A percentile compares a stretch with the other conserved stretches of the same genome.
Evolutionary conservation across 2,797 vertebrate species (phyloP).

Genomic region (Pipistrellus pygmaeus): DNA sequence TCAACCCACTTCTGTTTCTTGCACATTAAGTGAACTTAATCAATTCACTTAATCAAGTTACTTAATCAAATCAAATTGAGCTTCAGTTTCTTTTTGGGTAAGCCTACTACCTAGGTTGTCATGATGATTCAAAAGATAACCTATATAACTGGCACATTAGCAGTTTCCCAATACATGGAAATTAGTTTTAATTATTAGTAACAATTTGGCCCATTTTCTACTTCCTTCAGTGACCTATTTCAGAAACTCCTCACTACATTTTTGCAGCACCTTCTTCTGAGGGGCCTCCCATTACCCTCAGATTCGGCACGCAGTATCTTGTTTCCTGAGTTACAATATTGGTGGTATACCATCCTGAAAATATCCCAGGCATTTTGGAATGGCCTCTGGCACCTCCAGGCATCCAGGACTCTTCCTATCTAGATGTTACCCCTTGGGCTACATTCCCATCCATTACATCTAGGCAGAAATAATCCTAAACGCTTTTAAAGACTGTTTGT

Average conservation of each 20-base stretch:
- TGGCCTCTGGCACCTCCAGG: background rate
- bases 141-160: background rate
- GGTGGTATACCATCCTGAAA: background rate
- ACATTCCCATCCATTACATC: background rate
- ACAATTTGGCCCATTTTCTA: background rate
- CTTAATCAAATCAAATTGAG: background rate
- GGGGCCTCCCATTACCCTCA: background rate
- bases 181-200: constrained; percentile 11
- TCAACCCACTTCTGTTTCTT: background rate
- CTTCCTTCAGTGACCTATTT: background rate
- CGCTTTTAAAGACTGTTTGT: background rate
- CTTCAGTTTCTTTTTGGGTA: background rate
- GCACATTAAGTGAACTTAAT: background rate
- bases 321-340: background rate
- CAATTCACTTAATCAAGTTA: background rate
- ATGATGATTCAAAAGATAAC: constrained; percentile 1
- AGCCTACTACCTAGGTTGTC: background rate
- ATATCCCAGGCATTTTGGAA: background rate
- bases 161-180: background rate
- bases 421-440: background rate
- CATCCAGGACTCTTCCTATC: background rate
- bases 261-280: background rate
- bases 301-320: background rate
- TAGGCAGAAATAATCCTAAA: background rate
- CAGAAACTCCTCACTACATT: background rate